phyloP scores from a whole-genome alignment of 1,140 invertebrate genomes.

The Solenopsis fugax region DNA sequence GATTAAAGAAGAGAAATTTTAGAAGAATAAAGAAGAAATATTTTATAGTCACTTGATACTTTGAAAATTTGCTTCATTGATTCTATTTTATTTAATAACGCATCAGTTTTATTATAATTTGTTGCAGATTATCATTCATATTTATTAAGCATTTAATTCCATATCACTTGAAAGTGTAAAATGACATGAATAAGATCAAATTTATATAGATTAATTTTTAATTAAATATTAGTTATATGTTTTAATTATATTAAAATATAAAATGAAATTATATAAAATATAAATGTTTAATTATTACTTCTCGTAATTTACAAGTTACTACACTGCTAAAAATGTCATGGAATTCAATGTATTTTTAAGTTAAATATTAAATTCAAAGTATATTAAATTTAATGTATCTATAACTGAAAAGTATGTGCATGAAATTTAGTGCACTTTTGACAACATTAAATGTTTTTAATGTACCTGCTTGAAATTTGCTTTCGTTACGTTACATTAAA shows the following conservation, averaged over 20 bases:
- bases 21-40: not conserved
- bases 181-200: not conserved
- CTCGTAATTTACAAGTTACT: not conserved
- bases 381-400: no score
- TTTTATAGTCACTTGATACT: not conserved
- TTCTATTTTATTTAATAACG: not conserved
- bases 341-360: no score
- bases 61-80: no score
- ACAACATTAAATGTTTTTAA: no score
- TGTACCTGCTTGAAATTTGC: no score
- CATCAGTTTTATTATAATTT: not conserved
- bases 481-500: no score
- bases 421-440: no score
- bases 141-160: not conserved
- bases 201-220: not conserved
- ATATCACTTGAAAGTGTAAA: not conserved
- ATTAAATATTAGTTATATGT: not conserved
- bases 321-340: no score
- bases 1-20: no score
- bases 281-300: not conserved
- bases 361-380: no score
- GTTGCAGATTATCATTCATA: not conserved
- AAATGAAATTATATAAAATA: not conserved
- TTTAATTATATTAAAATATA: not conserved
- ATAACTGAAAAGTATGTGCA: no score